These are phyloP conservation scores for Morpho achilles DNA, from an alignment of 2,888 invertebrate species.

Conservation along the genomic window DNA sequence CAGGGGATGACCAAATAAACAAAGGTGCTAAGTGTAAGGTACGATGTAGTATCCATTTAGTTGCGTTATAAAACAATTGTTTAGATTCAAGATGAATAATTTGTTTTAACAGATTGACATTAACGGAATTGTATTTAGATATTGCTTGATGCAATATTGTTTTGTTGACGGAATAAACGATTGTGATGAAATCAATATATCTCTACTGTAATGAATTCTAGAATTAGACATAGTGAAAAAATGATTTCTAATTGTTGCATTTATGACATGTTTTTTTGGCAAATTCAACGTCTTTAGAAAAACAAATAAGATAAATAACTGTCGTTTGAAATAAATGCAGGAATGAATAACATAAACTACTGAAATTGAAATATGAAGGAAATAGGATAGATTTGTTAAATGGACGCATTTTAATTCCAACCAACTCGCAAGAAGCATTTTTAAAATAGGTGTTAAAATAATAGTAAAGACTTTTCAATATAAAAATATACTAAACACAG, in stretches of 20 bases:
- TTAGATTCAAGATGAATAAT: slow-evolving; percentile 14
- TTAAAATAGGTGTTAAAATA: too few species aligned
- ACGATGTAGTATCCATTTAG: slow-evolving; percentile 19
- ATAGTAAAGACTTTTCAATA: not conserved
- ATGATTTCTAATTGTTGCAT: slow-evolving; percentile 21
- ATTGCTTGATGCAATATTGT: slow-evolving; percentile 15
- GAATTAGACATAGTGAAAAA: slow-evolving; percentile 22
- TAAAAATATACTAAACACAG: not conserved
- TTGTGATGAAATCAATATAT: slow-evolving; percentile 9
- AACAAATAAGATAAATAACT: slow-evolving; percentile 1
- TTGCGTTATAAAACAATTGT: slow-evolving; percentile 16
- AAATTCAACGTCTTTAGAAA: slow-evolving; percentile 1
- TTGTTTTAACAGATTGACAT: slow-evolving; percentile 17
- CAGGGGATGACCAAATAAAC: slow-evolving; percentile 82
- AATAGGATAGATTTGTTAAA: not conserved
- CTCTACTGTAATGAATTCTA: slow-evolving; percentile 2
- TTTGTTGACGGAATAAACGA: slow-evolving; percentile 7
- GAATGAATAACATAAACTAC: not conserved
- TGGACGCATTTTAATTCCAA: slow-evolving; percentile 1
- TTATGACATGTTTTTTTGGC: slow-evolving; percentile 18
- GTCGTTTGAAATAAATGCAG: not conserved
- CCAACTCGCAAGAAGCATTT: slow-evolving; percentile 8
- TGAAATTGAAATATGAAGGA: slow-evolving; percentile 1
- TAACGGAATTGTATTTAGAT: slow-evolving; percentile 16
- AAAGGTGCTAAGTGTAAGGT: slow-evolving; percentile 64